phyloP scores from a whole-genome alignment of 1,140 invertebrate genomes.

The Micrasema longulum region DNA sequence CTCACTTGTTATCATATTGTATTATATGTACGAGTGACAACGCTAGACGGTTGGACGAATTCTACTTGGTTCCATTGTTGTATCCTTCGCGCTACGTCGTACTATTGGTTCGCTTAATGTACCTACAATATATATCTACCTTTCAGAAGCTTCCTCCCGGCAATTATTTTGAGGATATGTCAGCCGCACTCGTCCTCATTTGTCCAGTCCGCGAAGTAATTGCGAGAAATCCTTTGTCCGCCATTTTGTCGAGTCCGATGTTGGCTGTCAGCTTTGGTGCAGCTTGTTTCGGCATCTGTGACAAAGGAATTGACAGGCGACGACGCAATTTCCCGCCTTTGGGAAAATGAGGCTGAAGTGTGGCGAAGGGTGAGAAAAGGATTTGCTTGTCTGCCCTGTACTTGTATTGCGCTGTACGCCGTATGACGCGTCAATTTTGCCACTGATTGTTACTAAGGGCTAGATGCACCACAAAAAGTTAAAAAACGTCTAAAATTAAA shows the following conservation, averaged over 20 bases:
- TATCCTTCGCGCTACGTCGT: not conserved
- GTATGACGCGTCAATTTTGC: no score
- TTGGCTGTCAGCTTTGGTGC: slow-evolving; percentile 29
- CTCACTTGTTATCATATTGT: no score
- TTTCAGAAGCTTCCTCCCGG: slow-evolving; percentile 32
- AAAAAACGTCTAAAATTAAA: no score
- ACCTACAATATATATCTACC: slow-evolving; percentile 36
- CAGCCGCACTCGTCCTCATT: slow-evolving; percentile 38
- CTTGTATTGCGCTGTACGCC: no score
- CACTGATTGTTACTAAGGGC: no score
- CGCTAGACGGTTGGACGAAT: no score
- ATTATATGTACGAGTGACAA: no score
- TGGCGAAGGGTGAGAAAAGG: not conserved
- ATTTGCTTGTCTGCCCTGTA: no score
- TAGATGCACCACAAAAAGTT: no score
- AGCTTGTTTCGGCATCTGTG: slow-evolving; percentile 26
- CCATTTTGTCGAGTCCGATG: slow-evolving; percentile 9
- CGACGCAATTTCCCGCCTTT: slow-evolving; percentile 33
- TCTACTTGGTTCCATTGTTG: no score
- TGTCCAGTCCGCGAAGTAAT: slow-evolving; percentile 41
- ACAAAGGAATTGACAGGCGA: slow-evolving; percentile 23
- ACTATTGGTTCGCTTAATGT: not conserved
- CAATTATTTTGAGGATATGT: slow-evolving; percentile 46
- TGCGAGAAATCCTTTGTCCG: slow-evolving; percentile 49
- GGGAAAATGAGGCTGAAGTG: slow-evolving; percentile 20